These are phyloP conservation scores for Caenorhabditis japonica DNA, from an alignment of 2,888 invertebrate species.

Conservation along the genomic window DNA sequence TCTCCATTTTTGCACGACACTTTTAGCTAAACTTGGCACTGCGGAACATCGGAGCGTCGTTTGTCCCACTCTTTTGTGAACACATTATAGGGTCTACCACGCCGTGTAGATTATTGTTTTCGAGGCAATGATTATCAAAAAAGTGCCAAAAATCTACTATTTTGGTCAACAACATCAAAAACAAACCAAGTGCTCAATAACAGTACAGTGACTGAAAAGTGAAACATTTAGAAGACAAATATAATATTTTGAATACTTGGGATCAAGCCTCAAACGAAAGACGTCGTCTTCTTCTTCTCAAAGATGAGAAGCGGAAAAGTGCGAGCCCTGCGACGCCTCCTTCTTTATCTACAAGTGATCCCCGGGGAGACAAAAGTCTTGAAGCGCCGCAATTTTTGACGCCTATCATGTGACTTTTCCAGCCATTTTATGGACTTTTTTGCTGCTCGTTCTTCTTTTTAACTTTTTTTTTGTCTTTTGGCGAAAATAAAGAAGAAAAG, in stretches of 20 bases:
- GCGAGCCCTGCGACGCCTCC: slow-evolving; percentile 3
- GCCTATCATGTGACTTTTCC: slow-evolving; percentile 39
- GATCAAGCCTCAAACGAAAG: too few species aligned
- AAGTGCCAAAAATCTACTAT: too few species aligned
- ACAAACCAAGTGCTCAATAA: slow-evolving; percentile 23
- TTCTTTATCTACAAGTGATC: slow-evolving; percentile 19
- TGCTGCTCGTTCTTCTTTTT: slow-evolving; percentile 1
- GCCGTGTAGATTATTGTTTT: too few species aligned
- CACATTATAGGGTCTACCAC: too few species aligned
- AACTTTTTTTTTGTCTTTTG: slow-evolving; percentile 22
- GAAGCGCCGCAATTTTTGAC: slow-evolving; percentile 30
- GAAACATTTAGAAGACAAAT: slow-evolving; percentile 5
- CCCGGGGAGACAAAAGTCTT: slow-evolving; percentile 19
- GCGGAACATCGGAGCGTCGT: too few species aligned
- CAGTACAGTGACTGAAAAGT: slow-evolving; percentile 12
- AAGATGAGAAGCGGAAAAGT: slow-evolving; percentile 6
- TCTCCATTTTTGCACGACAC: too few species aligned
- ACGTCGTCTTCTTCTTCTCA: not conserved
- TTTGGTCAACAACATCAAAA: too few species aligned
- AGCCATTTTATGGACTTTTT: slow-evolving; percentile 1
- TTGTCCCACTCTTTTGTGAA: too few species aligned
- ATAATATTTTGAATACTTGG: not conserved
- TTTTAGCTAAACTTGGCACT: too few species aligned
- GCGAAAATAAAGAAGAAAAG: slow-evolving; percentile 6
- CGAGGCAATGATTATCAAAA: too few species aligned